A percentile compares a stretch with the other conserved stretches of the same genome.
Evolutionary conservation across 64 coral and sea anemone genomes (phyloP).

Genomic region (Actinia tenebrosa): DNA sequence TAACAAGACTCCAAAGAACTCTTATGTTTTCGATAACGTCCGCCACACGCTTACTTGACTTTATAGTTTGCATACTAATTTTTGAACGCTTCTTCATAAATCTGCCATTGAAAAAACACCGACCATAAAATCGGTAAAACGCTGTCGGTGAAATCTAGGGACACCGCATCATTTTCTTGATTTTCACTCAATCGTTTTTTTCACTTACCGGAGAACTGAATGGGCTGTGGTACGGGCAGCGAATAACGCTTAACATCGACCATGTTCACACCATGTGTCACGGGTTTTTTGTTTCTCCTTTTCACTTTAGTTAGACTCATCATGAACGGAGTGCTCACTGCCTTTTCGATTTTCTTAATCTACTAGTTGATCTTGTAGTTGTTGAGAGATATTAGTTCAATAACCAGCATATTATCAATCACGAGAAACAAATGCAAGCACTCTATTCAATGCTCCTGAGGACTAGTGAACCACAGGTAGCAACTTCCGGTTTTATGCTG

Average conservation of each 20-base stretch:
- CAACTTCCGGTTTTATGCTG: not conserved
- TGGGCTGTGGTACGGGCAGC: constrained; percentile 16
- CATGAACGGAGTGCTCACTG: not conserved
- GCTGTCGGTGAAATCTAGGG: not conserved
- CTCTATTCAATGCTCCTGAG: not conserved
- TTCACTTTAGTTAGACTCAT: constrained; percentile 15
- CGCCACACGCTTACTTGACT: not conserved
- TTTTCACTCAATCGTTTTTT: not conserved
- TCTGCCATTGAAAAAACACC: constrained; percentile 5
- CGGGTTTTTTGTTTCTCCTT: constrained; percentile 18
- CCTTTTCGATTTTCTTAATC: not conserved
- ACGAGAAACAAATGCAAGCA: not conserved
- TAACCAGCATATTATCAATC: not conserved
- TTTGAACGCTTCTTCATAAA: not conserved
- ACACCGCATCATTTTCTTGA: not conserved
- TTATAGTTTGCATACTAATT: not conserved
- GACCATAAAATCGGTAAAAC: not conserved
- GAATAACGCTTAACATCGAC: constrained; percentile 25
- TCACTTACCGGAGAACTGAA: constrained; percentile 16
- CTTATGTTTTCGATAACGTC: not conserved
- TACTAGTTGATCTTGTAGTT: not conserved
- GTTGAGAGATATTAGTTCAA: not conserved
- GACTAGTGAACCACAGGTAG: not conserved
- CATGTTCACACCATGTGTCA: constrained; percentile 31
- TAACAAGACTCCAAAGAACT: not conserved